These are phyloP conservation scores for Drosophila mayaguana DNA, from an alignment of 2,888 invertebrate species.

Conservation along the genomic window DNA sequence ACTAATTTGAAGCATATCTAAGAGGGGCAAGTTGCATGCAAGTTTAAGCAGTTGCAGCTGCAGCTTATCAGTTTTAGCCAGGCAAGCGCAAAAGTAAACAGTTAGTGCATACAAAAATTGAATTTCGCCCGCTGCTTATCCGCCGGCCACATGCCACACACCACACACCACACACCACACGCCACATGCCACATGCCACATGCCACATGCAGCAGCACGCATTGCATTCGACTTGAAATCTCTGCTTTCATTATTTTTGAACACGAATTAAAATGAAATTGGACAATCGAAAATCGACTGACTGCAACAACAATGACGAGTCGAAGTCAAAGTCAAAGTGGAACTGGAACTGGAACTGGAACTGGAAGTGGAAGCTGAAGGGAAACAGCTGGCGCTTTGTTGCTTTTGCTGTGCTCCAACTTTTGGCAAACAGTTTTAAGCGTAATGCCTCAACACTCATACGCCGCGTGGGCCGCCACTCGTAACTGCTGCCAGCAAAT, in stretches of 20 bases:
- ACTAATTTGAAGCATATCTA: slow-evolving; percentile 47
- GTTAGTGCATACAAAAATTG: slow-evolving; percentile 26
- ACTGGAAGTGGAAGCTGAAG: neutral
- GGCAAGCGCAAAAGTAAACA: slow-evolving; percentile 34
- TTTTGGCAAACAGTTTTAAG: slow-evolving; percentile 52
- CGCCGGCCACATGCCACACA: slow-evolving; percentile 38
- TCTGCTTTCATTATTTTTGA: slow-evolving; percentile 27
- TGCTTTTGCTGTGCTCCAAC: slow-evolving; percentile 28
- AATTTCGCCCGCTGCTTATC: slow-evolving; percentile 48
- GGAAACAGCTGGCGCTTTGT: slow-evolving; percentile 23
- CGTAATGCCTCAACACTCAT: slow-evolving; percentile 55
- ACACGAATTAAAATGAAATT: slow-evolving; percentile 59
- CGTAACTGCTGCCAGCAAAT: slow-evolving; percentile 30
- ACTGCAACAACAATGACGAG: slow-evolving; percentile 14
- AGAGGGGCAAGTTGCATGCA: slow-evolving; percentile 27
- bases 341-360: slow-evolving; percentile 3
- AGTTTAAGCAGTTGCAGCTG: slow-evolving; percentile 48
- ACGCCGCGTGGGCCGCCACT: slow-evolving; percentile 41
- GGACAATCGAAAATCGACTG: slow-evolving; percentile 46
- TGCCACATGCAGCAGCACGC: slow-evolving; percentile 27
- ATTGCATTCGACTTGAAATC: slow-evolving; percentile 25
- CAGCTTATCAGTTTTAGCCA: slow-evolving; percentile 62
- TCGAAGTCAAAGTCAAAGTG: neutral
- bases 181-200: slow-evolving; percentile 46
- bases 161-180: slow-evolving; percentile 30